Evolutionary conservation across 2,113 vertebrate genomes (phyloP), one percentile per base, ranked within the genome.

Genomic region (Muscicapa adusta): DNA sequence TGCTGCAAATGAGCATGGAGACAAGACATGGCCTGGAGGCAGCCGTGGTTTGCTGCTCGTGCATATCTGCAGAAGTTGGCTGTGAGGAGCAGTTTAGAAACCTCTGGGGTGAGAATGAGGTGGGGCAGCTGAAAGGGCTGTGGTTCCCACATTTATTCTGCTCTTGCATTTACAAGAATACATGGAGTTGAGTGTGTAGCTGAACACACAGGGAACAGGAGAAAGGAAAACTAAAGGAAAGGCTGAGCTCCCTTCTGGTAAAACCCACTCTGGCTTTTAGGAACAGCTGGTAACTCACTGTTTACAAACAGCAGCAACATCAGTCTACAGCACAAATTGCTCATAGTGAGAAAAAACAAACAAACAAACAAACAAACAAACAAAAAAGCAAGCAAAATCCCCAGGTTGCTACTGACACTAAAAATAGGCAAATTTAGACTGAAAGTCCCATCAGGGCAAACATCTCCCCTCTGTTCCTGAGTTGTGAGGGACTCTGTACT

Each of bases 301-400:
- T 96, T 97, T 95, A 95, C 91, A 96, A 95, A 96, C 87, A 96
- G 89, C 89, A 85, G 34, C 40, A 75, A 19, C 54, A 79, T 88
- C 88, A 63, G 18, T 2, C n/a, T 73, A 33, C 60, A 80, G 71
- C 67, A 38, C 33, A 56, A 88, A 33, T 91, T 85, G 91, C 28
- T 96, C 93, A 86, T 2, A 19, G 17, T 23, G 53, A 84, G 75
- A 74, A 56, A 76, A 83, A 93, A 47, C 26, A 29, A 78, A 70
- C 16, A 51, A 36, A 31, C 42, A 42, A 45, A 40, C 40, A 83
- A 93, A 47, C 26, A 29, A 78, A 70, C 16, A 51, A 36, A 31
- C 40, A 42, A 68, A 51, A 74, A 83, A 34, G 28, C 36, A 73
- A 77, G 43, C 31, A 94, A 96, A 96, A 86, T 58, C 82, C 85